Percentiles rank a stretch among this genome's conserved stretches.
Conservation (phyloP, 2,888 invertebrate genomes). For the Leptothorax acervorum region DNA sequence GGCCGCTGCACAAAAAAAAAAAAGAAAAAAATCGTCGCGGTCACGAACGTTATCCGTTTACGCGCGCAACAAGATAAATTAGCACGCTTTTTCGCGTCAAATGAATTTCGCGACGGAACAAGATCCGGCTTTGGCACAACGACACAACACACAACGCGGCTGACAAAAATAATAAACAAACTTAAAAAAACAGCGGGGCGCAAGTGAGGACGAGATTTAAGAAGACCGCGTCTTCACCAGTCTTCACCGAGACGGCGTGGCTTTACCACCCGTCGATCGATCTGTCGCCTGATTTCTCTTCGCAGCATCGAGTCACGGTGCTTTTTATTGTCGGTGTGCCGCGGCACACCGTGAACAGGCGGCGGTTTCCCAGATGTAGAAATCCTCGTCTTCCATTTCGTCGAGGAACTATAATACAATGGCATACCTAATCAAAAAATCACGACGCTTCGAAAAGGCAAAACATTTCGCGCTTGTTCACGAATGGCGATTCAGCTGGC, state of each 20-base stretch:
- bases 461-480: constrained; percentile 26
- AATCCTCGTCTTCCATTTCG: constrained; percentile 61
- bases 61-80: constrained; percentile 40
- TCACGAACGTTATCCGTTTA: constrained; percentile 36
- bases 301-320: constrained; percentile 71
- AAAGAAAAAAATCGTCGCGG: constrained; percentile 1
- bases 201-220: constrained; percentile 58
- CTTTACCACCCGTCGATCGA: constrained; percentile 61
- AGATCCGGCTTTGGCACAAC: neutral
- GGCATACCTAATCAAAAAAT: neutral
- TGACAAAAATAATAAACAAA: constrained; percentile 27
- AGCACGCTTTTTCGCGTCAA: constrained; percentile 20
- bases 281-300: constrained; percentile 75
- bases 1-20: neutral
- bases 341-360: constrained; percentile 68
- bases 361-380: constrained; percentile 69
- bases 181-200: constrained; percentile 31
- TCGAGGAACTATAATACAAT: neutral
- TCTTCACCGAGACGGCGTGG: constrained; percentile 26
- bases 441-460: constrained; percentile 4
- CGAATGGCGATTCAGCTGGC: neutral
- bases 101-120: constrained; percentile 27
- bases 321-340: constrained; percentile 65
- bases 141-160: neutral
- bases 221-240: constrained; percentile 31